Evolutionary conservation across 2,113 vertebrate species (phyloP), one percentile per base, ranked within the genome.

Genomic region (Pedetes capensis): DNA sequence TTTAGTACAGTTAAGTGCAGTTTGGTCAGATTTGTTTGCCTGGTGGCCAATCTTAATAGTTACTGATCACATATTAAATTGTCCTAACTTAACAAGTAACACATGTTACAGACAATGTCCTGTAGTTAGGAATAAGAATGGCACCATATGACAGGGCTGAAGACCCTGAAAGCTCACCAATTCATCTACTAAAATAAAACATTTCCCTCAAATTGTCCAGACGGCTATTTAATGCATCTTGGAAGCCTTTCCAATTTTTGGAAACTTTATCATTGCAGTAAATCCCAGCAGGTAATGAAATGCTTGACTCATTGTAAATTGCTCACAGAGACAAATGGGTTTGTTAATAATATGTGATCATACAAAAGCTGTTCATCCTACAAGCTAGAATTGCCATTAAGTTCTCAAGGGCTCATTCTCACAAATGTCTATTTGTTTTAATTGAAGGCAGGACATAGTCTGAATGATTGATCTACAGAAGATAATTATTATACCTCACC

Each of bases 391-490:
- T 72, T 93, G 37, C n/a, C 25, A 51, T 49, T 63, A 75, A 27
- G 37, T 63, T 14, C 29, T n/a, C 27, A 34, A 2, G 27, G 49
- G 18, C 10, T 74, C 78, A 71, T 49, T 29, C 44, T 86, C 42
- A 37, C 34, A 64, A 55, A 44, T 9, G 59, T 39, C 20, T 66
- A 2, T 44, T 68, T 29, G 42, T 88, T 93, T 59, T 55, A 94
- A 63, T 8, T 49, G 44, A 63, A 84, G 29, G 25, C 53, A 91
- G 9, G 34, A 34, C 44, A 29, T 18, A 59, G 57, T 25, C 11
- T 51, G 32, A 90, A 39, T 57, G 18, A 32, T 49, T 87, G 75
- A 44, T 39, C 18, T 90, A 22, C 44, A 49, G n/a, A 94, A 74
- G 18, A 14, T 86, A 74, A 76, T 87, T 79, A 61, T 42, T n/a